Conservation (phyloP, 2,888 invertebrate genomes). For the Athalia rosae region DNA sequence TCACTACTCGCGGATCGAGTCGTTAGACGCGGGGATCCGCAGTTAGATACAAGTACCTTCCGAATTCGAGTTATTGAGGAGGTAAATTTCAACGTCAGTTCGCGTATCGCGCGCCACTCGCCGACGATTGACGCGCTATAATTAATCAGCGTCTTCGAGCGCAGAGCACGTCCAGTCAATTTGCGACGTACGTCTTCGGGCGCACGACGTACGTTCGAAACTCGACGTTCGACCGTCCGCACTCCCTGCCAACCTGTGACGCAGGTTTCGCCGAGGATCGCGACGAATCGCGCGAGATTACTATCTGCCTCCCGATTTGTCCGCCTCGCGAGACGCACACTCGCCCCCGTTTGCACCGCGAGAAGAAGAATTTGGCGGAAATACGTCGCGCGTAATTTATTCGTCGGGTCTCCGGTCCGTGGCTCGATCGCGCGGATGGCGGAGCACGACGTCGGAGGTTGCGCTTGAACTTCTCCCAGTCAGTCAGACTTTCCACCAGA, state of each 20-base stretch:
- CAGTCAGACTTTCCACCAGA: no score
- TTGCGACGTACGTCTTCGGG: constrained; percentile 40
- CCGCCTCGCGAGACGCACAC: constrained; percentile 36
- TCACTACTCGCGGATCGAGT: no score
- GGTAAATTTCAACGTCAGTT: no score
- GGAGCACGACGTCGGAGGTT: neutral
- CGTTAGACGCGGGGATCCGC: no score
- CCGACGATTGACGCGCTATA: constrained; percentile 43
- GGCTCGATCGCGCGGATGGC: constrained; percentile 10
- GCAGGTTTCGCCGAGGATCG: constrained; percentile 23
- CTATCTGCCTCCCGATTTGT: constrained; percentile 41
- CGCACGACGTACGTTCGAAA: neutral
- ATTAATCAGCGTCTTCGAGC: constrained; percentile 46
- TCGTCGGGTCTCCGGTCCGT: neutral
- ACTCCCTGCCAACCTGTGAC: neutral
- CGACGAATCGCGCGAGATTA: constrained; percentile 40
- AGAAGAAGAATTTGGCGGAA: neutral
- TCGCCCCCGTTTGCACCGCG: constrained; percentile 29
- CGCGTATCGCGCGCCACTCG: constrained; percentile 11
- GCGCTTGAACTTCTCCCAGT: neutral
- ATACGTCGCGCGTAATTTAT: neutral
- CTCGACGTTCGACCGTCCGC: neutral
- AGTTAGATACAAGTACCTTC: no score
- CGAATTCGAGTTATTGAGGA: no score
- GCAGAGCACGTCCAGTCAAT: constrained; percentile 44